phyloP scores from a whole-genome alignment of 2,797 vertebrate genomes.

The Balearica regulorum region DNA sequence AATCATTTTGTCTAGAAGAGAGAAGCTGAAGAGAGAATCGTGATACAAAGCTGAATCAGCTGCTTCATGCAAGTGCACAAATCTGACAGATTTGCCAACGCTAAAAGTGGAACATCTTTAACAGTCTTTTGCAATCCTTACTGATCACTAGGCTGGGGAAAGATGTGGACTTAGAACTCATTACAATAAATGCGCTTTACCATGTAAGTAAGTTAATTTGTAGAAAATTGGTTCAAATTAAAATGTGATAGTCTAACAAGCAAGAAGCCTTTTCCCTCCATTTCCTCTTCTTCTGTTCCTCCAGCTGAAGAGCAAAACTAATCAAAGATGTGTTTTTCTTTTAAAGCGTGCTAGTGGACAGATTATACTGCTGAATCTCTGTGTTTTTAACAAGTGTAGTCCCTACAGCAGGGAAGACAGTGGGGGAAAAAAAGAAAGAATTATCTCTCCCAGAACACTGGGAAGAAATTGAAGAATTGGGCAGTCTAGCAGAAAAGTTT shows the following conservation, averaged over 20 bases:
- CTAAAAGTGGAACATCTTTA: background rate
- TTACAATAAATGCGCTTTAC: background rate
- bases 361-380: background rate
- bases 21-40: background rate
- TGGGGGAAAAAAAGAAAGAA: accelerated
- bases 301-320: background rate
- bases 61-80: background rate
- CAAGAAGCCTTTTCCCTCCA: background rate
- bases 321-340: background rate
- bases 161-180: background rate
- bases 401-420: background rate
- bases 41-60: conserved; percentile 9
- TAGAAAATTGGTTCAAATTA: conserved; percentile 9
- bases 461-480: background rate
- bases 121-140: background rate
- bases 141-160: background rate
- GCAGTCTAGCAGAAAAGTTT: background rate
- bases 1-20: background rate
- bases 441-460: background rate
- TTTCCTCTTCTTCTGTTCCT: background rate
- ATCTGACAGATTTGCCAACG: background rate
- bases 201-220: background rate
- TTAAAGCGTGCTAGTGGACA: background rate
- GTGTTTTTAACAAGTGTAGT: background rate
- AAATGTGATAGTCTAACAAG: background rate